Conservation (phyloP, 2,113 vertebrate species). For the Narcine bancroftii region DNA sequence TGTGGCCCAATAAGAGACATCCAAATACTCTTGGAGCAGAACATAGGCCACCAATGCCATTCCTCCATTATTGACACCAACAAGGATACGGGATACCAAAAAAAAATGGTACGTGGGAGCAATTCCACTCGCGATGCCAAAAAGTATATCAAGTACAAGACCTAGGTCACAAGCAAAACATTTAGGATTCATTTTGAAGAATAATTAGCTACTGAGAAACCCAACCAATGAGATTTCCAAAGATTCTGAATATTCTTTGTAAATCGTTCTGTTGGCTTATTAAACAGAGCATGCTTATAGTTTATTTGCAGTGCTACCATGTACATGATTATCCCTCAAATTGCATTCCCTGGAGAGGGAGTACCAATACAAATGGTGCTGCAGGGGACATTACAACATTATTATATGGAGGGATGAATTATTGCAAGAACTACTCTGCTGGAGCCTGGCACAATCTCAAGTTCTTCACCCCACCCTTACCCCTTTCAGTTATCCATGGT, state of each 20-base stretch:
- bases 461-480: too few relatives aligned
- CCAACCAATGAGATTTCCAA: neutral
- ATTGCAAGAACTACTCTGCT: too few relatives aligned
- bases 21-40: conserved; percentile 67
- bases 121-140: conserved; percentile 63
- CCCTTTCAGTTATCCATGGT: too few relatives aligned
- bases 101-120: conserved; percentile 64
- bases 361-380: too few relatives aligned
- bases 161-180: conserved; percentile 46
- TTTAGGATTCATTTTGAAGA: neutral
- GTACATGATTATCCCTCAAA: too few relatives aligned
- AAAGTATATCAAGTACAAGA: conserved; percentile 64
- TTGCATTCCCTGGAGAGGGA: too few relatives aligned
- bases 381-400: too few relatives aligned
- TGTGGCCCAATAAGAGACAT: conserved; percentile 66
- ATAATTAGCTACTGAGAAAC: neutral
- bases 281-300: neutral
- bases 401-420: too few relatives aligned
- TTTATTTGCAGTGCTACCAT: neutral
- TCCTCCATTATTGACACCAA: conserved; percentile 69
- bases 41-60: conserved; percentile 72
- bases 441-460: too few relatives aligned
- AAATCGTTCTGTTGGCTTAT: neutral
- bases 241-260: neutral
- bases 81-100: conserved; percentile 60